Percentiles rank a stretch among this genome's conserved stretches.
phyloP scores from a whole-genome alignment of 1,140 invertebrate species.

The Zaprionus ghesquierei region DNA sequence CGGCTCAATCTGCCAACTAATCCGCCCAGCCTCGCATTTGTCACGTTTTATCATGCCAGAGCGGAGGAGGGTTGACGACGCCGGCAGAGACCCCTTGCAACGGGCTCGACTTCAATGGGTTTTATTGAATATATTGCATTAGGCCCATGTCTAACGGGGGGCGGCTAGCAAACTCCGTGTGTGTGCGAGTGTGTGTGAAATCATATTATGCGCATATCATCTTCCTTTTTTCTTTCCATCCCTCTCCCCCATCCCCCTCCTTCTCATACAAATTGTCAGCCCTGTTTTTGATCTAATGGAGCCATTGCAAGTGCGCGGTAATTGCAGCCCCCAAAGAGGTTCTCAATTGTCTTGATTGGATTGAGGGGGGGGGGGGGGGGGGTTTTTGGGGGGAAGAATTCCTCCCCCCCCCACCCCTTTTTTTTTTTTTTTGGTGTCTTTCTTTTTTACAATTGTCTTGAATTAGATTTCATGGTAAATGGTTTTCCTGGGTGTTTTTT shows the following conservation, averaged over 20 bases:
- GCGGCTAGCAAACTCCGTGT: not conserved
- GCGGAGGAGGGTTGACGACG: slow-evolving; percentile 10
- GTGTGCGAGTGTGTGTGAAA: slow-evolving; percentile 6
- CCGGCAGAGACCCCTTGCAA: not conserved
- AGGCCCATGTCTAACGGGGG: slow-evolving; percentile 5
- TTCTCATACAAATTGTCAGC: slow-evolving; percentile 22
- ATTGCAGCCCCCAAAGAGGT: slow-evolving; percentile 6
- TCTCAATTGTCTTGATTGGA: slow-evolving; percentile 21
- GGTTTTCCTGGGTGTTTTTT: too few species aligned
- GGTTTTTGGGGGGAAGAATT: not conserved
- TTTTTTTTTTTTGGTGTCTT: not conserved
- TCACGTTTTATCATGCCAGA: slow-evolving; percentile 47
- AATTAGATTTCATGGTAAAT: too few species aligned
- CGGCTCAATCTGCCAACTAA: slow-evolving; percentile 26
- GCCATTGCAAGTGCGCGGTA: slow-evolving; percentile 22
- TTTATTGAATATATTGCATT: slow-evolving; percentile 41
- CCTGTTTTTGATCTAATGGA: slow-evolving; percentile 35
- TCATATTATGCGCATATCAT: slow-evolving; percentile 14
- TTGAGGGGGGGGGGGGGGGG: not conserved
- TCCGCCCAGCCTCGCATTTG: slow-evolving; percentile 45
- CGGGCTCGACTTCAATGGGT: slow-evolving; percentile 18
- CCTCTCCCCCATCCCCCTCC: slow-evolving; percentile 4
- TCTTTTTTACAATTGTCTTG: not conserved
- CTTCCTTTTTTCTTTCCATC: too few species aligned
- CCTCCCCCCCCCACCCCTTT: not conserved